Conservation (phyloP, 2,888 invertebrate genomes). For the Scaptomyza flava region DNA sequence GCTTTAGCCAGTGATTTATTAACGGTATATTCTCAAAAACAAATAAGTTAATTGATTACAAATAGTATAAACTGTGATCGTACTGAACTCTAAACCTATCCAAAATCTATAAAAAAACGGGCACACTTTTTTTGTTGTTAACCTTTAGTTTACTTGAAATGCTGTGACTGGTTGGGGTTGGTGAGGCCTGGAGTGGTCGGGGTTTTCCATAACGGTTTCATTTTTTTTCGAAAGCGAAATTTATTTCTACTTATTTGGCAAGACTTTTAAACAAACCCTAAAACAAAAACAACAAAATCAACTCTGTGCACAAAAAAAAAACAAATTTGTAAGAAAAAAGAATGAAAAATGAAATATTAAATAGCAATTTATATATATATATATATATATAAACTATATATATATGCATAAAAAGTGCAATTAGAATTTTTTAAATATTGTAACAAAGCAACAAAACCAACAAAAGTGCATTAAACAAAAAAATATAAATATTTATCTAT, state of each 20-base stretch:
- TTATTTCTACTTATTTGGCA: background rate
- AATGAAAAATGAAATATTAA: slow-evolving; percentile 28
- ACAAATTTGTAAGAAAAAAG: background rate
- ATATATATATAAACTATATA: slow-evolving; percentile 25
- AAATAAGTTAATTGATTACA: background rate
- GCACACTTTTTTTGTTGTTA: background rate
- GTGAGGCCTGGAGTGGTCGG: background rate
- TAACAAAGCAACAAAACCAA: slow-evolving; percentile 64
- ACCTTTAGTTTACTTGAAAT: background rate
- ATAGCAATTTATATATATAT: slow-evolving; percentile 53
- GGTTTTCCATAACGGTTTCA: background rate
- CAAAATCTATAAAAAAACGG: background rate
- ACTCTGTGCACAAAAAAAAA: background rate
- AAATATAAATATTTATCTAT: slow-evolving; percentile 54
- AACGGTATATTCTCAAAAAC: background rate
- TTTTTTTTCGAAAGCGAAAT: background rate
- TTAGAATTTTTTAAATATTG: slow-evolving; percentile 74
- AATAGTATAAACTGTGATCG: slow-evolving; percentile 18
- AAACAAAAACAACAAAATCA: background rate
- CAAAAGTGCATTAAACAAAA: slow-evolving; percentile 69
- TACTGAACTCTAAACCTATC: slow-evolving; percentile 24
- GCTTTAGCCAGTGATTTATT: slow-evolving; percentile 8
- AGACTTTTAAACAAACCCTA: background rate
- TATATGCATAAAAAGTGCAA: slow-evolving; percentile 64
- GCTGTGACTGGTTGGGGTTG: background rate